phyloP scores from a whole-genome alignment of 2,797 vertebrate species.

The Australoheros facetus region DNA sequence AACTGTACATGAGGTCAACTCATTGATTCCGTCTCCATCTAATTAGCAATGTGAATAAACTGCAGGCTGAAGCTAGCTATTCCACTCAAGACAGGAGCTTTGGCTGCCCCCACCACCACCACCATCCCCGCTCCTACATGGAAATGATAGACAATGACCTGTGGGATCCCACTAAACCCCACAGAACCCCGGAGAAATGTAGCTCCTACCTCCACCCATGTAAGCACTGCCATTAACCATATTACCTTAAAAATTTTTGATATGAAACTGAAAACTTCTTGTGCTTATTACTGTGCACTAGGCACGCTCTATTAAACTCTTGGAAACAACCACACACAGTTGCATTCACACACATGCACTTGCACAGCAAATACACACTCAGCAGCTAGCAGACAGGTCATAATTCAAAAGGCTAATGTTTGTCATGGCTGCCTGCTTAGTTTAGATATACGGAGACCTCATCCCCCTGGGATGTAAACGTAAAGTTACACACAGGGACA shows the following conservation, averaged over 20 bases:
- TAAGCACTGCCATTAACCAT: background rate
- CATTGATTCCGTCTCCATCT: too few relatives aligned
- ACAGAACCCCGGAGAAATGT: background rate
- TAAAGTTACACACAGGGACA: slow-evolving; percentile 31
- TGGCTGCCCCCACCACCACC: too few relatives aligned
- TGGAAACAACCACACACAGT: slow-evolving; percentile 1
- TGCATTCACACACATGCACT: slow-evolving; percentile 1
- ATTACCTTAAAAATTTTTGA: background rate
- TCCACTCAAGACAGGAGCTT: too few relatives aligned
- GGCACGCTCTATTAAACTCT: background rate
- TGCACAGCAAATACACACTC: slow-evolving; percentile 54
- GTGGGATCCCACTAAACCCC: too few relatives aligned
- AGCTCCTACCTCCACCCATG: background rate
- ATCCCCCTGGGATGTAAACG: slow-evolving; percentile 43
- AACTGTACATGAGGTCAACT: background rate
- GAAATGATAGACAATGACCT: too few relatives aligned
- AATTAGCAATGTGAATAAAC: too few relatives aligned
- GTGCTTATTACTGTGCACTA: background rate
- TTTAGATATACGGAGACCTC: slow-evolving; percentile 60
- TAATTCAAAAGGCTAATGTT: slow-evolving; percentile 70
- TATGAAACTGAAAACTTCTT: slow-evolving; percentile 4
- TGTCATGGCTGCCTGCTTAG: slow-evolving; percentile 64
- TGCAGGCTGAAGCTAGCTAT: too few relatives aligned
- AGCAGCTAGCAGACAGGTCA: slow-evolving; percentile 56
- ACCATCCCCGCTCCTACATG: too few relatives aligned